A percentile compares a stretch with the other conserved stretches of the same genome.
These are phyloP conservation scores for Cyrtonyx montezumae DNA, from an alignment of 2,113 vertebrate species.

Conservation along the genomic window DNA sequence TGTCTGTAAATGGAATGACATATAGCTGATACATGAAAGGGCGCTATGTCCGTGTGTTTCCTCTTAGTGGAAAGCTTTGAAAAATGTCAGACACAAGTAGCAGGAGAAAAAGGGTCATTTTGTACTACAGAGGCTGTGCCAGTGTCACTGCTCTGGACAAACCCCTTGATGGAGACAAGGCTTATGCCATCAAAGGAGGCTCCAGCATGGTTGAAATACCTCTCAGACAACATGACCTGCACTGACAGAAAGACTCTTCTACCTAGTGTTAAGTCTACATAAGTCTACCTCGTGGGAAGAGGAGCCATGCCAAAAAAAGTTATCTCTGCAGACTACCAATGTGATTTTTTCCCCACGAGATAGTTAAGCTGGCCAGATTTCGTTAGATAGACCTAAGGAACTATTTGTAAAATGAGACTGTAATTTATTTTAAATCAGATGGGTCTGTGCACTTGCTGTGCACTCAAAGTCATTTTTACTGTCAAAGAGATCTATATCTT, in stretches of 20 bases:
- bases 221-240: background rate
- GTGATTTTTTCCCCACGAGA: conserved; percentile 71
- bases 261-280: background rate
- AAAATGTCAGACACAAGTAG: background rate
- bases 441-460: conserved; percentile 14
- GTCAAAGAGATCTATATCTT: conserved; percentile 31
- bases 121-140: background rate
- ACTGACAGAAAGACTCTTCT: conserved; percentile 8
- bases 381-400: conserved; percentile 66
- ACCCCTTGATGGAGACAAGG: background rate
- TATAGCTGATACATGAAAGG: background rate
- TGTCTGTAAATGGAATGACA: background rate
- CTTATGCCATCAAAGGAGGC: background rate
- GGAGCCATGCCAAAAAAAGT: conserved; percentile 60
- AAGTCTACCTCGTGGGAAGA: conserved; percentile 35
- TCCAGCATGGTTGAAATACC: conserved; percentile 5
- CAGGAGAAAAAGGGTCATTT: background rate
- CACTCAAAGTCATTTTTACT: conserved; percentile 34
- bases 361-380: conserved; percentile 64
- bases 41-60: background rate
- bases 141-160: background rate
- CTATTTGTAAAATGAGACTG: conserved; percentile 64
- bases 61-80: background rate
- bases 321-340: conserved; percentile 60
- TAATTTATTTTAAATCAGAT: conserved; percentile 72